Percentiles rank a stretch among this genome's conserved stretches.
These are phyloP conservation scores for Propithecus perrieri DNA, from an alignment of 2,797 vertebrate species.

Conservation along the genomic window DNA sequence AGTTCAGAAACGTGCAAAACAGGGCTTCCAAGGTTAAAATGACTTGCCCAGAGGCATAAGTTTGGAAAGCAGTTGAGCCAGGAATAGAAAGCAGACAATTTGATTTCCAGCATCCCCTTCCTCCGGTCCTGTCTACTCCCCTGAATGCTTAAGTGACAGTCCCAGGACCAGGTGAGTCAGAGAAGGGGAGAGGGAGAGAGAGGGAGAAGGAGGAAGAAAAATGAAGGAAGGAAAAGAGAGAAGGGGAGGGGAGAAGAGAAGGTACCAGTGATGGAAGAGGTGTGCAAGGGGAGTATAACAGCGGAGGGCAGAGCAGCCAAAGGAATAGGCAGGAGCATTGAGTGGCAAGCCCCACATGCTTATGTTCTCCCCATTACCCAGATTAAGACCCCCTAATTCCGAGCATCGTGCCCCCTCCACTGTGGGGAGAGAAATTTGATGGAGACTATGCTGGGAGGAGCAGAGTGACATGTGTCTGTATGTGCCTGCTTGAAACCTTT, in stretches of 20 bases:
- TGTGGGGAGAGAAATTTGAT: not conserved
- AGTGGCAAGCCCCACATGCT: not conserved
- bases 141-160: not conserved
- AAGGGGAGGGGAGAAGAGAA: not conserved
- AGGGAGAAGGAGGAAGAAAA: not conserved
- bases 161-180: not conserved
- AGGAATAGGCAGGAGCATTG: not conserved
- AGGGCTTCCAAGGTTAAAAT: not conserved
- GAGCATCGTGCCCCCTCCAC: not conserved
- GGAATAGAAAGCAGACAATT: not conserved
- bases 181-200: not conserved
- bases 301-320: not conserved
- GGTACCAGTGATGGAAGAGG: not conserved
- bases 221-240: too few species aligned
- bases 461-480: not conserved
- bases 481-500: slow-evolving; percentile 9
- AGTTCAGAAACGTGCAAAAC: not conserved
- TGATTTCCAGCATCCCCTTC: not conserved
- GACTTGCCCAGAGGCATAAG: not conserved
- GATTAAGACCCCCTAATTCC: not conserved
- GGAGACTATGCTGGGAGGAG: not conserved
- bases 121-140: not conserved
- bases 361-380: not conserved
- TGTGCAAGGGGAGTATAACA: fast-evolving
- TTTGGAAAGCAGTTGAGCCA: not conserved